These are phyloP conservation scores for Branchipolynoe longqiensis DNA, from an alignment of 2,888 invertebrate species.

Conservation along the genomic window DNA sequence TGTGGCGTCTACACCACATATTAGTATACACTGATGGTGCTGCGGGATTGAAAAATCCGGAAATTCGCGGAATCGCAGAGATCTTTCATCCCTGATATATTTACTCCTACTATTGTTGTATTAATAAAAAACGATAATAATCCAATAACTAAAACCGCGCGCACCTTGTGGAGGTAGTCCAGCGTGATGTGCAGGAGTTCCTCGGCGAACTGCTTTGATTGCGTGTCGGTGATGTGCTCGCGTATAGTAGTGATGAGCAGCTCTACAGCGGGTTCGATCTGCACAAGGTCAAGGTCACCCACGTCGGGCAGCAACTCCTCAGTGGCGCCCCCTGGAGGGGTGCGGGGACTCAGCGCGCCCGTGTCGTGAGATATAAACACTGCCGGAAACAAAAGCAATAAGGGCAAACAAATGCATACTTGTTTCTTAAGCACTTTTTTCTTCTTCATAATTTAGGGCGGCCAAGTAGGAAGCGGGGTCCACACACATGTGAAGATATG, in stretches of 20 bases:
- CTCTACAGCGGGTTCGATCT: constrained; percentile 72
- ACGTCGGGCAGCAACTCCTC: neutral
- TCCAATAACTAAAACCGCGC: too few relatives aligned
- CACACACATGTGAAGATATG: too few relatives aligned
- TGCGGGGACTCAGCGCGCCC: neutral
- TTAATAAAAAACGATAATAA: too few relatives aligned
- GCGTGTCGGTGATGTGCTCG: constrained; percentile 70
- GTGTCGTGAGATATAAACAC: constrained; percentile 33
- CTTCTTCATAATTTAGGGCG: too few relatives aligned
- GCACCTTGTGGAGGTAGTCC: constrained; percentile 59
- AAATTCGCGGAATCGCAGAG: too few relatives aligned
- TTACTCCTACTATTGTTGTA: neutral
- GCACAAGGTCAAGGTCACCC: constrained; percentile 69
- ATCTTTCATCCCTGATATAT: too few relatives aligned
- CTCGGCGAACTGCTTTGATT: constrained; percentile 72
- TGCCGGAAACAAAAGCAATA: neutral
- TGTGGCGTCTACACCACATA: too few relatives aligned
- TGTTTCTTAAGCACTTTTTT: too few relatives aligned
- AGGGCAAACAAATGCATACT: too few relatives aligned
- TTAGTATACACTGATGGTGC: too few relatives aligned
- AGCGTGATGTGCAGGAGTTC: constrained; percentile 73
- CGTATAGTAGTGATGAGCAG: constrained; percentile 71
- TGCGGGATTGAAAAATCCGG: too few relatives aligned
- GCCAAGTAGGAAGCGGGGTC: too few relatives aligned
- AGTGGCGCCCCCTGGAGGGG: neutral